Conservation (phyloP, 37 sponge, comb jelly and placozoan genomes). For the Aphrocallistes beatrix region DNA sequence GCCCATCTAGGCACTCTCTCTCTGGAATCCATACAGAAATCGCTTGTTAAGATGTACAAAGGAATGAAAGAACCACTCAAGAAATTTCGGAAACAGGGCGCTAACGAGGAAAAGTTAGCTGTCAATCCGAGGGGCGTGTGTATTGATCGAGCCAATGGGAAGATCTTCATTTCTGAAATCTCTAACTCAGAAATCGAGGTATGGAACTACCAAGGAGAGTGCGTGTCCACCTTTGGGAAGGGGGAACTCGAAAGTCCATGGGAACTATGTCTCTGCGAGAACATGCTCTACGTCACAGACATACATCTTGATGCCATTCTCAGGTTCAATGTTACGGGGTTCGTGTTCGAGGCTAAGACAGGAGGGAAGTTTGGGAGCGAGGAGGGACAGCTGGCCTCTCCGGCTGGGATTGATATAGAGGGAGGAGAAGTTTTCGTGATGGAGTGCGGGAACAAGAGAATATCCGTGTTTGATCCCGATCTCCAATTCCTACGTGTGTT, state of each 20-base stretch:
- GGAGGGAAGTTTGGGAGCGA: background rate
- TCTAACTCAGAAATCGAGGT: conserved; percentile 2
- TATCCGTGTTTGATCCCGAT: background rate
- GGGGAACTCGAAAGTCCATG: conserved; percentile 1
- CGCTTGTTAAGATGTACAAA: background rate
- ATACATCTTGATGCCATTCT: conserved; percentile 1
- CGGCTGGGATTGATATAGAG: background rate
- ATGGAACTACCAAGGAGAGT: background rate
- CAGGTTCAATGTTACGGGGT: background rate
- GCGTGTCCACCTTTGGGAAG: background rate
- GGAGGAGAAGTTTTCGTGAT: background rate
- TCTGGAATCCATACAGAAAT: background rate
- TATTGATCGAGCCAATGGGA: background rate
- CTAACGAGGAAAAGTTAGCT: background rate
- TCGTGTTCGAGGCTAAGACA: background rate
- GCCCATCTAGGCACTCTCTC: background rate
- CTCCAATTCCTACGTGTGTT: background rate
- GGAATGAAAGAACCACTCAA: background rate
- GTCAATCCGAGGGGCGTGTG: background rate
- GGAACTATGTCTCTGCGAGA: background rate
- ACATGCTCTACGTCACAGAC: background rate
- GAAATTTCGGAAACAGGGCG: background rate
- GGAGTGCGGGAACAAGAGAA: background rate
- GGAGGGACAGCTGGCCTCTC: background rate
- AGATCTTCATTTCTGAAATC: background rate